Conservation (phyloP, 2,797 vertebrate genomes). For the Pachyuromys duprasi region DNA sequence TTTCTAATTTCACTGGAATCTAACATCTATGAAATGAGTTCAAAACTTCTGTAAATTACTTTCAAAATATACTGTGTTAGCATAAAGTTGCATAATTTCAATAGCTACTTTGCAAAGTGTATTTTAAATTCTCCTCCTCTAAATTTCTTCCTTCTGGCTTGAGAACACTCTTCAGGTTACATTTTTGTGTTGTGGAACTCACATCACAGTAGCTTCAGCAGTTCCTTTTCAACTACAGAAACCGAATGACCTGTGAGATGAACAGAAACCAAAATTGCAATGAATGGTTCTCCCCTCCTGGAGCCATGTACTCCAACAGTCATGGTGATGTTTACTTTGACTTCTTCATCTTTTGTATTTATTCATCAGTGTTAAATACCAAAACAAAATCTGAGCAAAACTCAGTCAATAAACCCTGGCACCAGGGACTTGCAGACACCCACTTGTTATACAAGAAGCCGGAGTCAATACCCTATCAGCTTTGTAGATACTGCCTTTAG, state of each 20-base stretch:
- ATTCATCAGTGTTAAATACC: not conserved
- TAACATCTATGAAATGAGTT: conserved; percentile 42
- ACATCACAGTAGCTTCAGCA: not conserved
- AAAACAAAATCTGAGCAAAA: not conserved
- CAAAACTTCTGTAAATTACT: conserved; percentile 26
- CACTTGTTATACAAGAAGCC: not conserved
- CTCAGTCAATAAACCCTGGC: not conserved
- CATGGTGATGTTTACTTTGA: not conserved
- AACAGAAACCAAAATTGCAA: conserved; percentile 6
- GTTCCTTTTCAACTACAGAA: not conserved
- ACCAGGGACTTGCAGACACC: not conserved
- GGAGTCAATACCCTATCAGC: not conserved
- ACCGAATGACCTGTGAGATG: not conserved
- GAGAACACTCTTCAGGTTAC: conserved; percentile 8
- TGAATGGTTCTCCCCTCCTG: not conserved
- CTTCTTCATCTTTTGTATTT: not conserved
- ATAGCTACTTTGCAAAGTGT: not conserved
- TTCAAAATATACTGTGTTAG: conserved; percentile 36
- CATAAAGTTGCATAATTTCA: conserved; percentile 28
- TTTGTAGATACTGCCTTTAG: not conserved
- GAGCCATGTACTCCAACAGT: not conserved
- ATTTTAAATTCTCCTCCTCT: not conserved
- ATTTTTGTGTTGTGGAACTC: not conserved
- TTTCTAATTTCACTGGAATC: conserved; percentile 9
- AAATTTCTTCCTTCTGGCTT: conserved; percentile 18